phyloP scores from a whole-genome alignment of 1,140 invertebrate genomes.

The Sesamia nonagrioides region DNA sequence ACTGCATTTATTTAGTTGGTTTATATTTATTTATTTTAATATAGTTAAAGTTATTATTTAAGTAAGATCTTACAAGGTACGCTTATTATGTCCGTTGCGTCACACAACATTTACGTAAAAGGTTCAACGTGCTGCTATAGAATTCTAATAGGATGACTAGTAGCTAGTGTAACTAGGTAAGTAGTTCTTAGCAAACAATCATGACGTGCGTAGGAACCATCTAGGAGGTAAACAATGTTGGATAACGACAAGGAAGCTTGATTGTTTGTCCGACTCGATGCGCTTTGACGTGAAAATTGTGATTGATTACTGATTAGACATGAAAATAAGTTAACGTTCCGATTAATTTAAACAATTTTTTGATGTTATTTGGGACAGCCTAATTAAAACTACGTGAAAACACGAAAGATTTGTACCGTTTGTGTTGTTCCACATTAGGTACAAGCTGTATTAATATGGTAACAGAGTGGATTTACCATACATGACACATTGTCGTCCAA shows the following conservation, averaged over 20 bases:
- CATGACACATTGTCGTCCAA: not conserved
- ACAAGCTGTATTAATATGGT: not conserved
- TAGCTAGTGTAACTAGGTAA: slow-evolving; percentile 44
- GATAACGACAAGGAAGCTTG: slow-evolving; percentile 4
- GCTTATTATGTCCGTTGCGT: slow-evolving; percentile 32
- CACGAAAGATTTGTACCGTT: slow-evolving; percentile 1
- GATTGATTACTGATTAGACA: slow-evolving; percentile 34
- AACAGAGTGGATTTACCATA: not conserved
- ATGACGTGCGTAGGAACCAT: slow-evolving; percentile 16
- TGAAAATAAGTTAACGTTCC: not conserved
- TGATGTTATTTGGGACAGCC: slow-evolving; percentile 21
- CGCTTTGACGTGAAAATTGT: slow-evolving; percentile 1
- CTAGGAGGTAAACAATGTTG: slow-evolving; percentile 25
- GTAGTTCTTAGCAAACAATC: slow-evolving; percentile 38
- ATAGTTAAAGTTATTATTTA: slow-evolving; percentile 21
- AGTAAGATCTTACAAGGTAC: not conserved
- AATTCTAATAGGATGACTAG: slow-evolving; percentile 51
- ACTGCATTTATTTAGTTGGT: not conserved
- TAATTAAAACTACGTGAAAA: slow-evolving; percentile 16
- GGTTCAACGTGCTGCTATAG: slow-evolving; percentile 51
- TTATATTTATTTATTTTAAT: slow-evolving; percentile 13
- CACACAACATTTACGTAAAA: slow-evolving; percentile 36
- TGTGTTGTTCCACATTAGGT: slow-evolving; percentile 3
- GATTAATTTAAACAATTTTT: slow-evolving; percentile 3
- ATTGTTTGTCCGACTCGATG: slow-evolving; percentile 11